A percentile compares a stretch with the other conserved stretches of the same genome.
Evolutionary conservation across 2,888 invertebrate genomes (phyloP).

Genomic region (Alitta virens): DNA sequence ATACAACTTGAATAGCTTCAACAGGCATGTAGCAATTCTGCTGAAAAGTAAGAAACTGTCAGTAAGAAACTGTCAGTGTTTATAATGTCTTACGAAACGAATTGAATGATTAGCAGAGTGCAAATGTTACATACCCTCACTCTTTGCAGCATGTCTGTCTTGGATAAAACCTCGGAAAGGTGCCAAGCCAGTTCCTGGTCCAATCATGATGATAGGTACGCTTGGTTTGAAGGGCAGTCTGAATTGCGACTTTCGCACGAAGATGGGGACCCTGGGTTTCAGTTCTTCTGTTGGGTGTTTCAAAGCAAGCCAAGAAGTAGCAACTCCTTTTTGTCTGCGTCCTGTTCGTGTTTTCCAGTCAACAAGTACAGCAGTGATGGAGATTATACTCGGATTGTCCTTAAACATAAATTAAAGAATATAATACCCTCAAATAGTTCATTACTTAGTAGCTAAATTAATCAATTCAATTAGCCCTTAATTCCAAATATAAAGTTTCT

Average conservation of each 20-base stretch:
- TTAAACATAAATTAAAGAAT: slow-evolving; percentile 56
- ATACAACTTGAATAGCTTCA: too few relatives aligned
- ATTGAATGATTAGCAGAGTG: too few relatives aligned
- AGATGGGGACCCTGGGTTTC: slow-evolving; percentile 47
- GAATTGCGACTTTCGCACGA: slow-evolving; percentile 93
- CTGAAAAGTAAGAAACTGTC: too few relatives aligned
- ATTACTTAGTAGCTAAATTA: too few relatives aligned
- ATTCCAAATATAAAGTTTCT: not conserved
- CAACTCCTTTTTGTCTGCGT: slow-evolving; percentile 86
- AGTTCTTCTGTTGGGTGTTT: slow-evolving; percentile 38
- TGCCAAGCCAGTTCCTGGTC: slow-evolving; percentile 96
- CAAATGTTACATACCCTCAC: too few relatives aligned
- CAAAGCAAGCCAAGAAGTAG: slow-evolving; percentile 79
- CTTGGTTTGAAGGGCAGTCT: slow-evolving; percentile 84
- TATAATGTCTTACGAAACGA: not conserved
- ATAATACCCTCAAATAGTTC: not conserved
- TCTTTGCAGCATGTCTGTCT: slow-evolving; percentile 69
- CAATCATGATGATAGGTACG: slow-evolving; percentile 95
- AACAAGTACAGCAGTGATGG: slow-evolving; percentile 95
- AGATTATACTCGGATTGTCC: slow-evolving; percentile 81
- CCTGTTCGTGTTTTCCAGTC: slow-evolving; percentile 85
- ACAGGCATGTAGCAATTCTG: too few relatives aligned
- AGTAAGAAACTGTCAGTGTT: not conserved
- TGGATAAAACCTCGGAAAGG: slow-evolving; percentile 98
- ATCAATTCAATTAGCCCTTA: not conserved